Base-by-base conservation (phyloP, 2,113 vertebrate species). In the Antigone vipio region DNA sequence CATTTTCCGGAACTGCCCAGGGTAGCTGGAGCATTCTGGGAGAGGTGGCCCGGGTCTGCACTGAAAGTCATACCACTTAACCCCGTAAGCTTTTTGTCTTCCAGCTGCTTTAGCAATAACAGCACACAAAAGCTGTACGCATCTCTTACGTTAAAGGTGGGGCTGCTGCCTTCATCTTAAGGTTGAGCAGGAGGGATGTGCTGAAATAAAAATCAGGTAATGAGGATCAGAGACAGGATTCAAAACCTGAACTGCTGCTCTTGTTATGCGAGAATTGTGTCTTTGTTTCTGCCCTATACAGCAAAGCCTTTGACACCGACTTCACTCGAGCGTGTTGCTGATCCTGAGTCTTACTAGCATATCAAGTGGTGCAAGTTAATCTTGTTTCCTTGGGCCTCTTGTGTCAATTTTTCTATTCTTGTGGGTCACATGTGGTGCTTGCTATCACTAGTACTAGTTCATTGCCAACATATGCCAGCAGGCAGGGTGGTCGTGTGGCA, bases 291-390 rank as follows among this genome's bases (percentile, higher is more conserved):
- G 40, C 34, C 38, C 19, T 38, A 3, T 35, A 82, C 38, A 68
- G 53, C 1, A 0, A 80, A 42, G 30, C 22, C 22, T 90, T 71
- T 71, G 45, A 45, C 17, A 42, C 19, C 0, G 1, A 11, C 26
- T 66, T 83, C 52, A 12, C 21, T 47, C n/a, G 69, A 30, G 17
- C 9, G 17, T 56, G 19, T 47, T 88, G 26, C 50, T 69, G 78
- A 85, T 50, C 52, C 26, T 1, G 2, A 50, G 32, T 27, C 74
- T 73, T 21, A 11, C 23, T 66, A 62, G 27, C 40, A 30, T 29
- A n/a, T 5, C 6, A 44, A 71, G 26, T 9, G 26, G 9, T 44
- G 9, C 56, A 63, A 44, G 12, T 34, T 49, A 20, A 32, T 55
- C 47, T 74, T 38, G 29, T 73, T 83, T 88, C 11, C 24, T 68